Conservation (phyloP, 2,888 invertebrate species). For the Scaptodrosophila latifasciaeformis region DNA sequence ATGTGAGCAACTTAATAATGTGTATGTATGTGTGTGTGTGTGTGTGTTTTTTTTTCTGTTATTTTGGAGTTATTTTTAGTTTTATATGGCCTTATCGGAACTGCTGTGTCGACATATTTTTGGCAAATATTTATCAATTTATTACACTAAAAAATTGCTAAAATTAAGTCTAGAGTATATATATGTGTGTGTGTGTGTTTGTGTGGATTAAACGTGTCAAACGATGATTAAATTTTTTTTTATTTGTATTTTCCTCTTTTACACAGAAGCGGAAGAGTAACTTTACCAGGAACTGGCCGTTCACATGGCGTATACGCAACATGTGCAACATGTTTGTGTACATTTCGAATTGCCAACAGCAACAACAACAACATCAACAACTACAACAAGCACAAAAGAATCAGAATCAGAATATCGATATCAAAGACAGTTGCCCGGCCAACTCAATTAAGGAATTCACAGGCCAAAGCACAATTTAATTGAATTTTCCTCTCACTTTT, state of each 20-base stretch:
- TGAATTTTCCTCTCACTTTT: slow-evolving; percentile 24
- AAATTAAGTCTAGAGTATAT: slow-evolving; percentile 36
- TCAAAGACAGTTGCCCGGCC: slow-evolving; percentile 30
- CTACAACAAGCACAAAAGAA: slow-evolving; percentile 5
- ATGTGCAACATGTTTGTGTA: background rate
- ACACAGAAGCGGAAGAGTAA: background rate
- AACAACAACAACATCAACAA: slow-evolving; percentile 1
- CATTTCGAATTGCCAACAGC: slow-evolving; percentile 5
- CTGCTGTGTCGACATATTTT: slow-evolving; percentile 38
- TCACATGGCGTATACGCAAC: background rate
- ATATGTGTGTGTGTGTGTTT: slow-evolving; percentile 10
- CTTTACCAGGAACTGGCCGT: slow-evolving; percentile 24
- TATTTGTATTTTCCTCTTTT: slow-evolving; percentile 24
- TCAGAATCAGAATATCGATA: too few species aligned
- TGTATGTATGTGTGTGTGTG: too few species aligned
- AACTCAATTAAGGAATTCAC: slow-evolving; percentile 41
- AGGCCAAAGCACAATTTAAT: slow-evolving; percentile 43
- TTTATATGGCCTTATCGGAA: slow-evolving; percentile 37
- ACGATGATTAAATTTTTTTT: slow-evolving; percentile 52
- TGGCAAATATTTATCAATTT: slow-evolving; percentile 63
- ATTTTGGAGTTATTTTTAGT: slow-evolving; percentile 26
- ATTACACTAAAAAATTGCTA: slow-evolving; percentile 54
- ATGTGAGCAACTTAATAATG: too few species aligned
- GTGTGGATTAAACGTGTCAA: slow-evolving; percentile 44
- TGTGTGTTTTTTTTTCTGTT: slow-evolving; percentile 8